Conservation (phyloP, 2,888 invertebrate species). For the Boloria selene region DNA sequence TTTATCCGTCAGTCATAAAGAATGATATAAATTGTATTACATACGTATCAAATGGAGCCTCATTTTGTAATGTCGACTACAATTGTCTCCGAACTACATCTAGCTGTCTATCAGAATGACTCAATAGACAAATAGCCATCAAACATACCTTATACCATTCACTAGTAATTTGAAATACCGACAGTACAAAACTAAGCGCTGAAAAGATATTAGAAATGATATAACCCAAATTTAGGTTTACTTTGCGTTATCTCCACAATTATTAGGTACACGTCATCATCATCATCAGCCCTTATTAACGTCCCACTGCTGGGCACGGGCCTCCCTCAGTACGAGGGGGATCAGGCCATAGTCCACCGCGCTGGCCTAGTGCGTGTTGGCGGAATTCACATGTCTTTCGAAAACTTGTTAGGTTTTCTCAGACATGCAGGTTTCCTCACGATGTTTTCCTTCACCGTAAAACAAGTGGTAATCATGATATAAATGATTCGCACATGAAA, state of each 20-base stretch:
- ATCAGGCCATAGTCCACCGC: no score
- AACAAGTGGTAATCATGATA: no score
- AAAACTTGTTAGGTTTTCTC: no score
- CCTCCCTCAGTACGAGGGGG: no score
- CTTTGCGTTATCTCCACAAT: not conserved
- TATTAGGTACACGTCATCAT: not conserved
- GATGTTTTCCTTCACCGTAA: no score
- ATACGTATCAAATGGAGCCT: constrained; percentile 13
- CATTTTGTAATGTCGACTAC: constrained; percentile 7
- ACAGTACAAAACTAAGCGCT: constrained; percentile 10
- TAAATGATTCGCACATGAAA: no score
- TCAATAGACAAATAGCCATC: constrained; percentile 39
- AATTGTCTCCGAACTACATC: constrained; percentile 24
- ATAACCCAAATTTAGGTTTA: not conserved
- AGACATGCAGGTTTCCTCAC: no score
- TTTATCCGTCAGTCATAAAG: constrained; percentile 1
- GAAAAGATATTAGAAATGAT: constrained; percentile 5
- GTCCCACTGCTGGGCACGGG: no score
- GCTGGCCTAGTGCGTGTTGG: no score
- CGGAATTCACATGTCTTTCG: no score
- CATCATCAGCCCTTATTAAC: no score
- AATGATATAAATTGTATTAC: constrained; percentile 21
- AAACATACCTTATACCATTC: constrained; percentile 36
- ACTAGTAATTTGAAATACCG: constrained; percentile 38
- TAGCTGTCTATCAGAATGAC: constrained; percentile 35